Evolutionary conservation across 2,113 vertebrate genomes (phyloP).

Genomic region (Ploceus nigricollis): DNA sequence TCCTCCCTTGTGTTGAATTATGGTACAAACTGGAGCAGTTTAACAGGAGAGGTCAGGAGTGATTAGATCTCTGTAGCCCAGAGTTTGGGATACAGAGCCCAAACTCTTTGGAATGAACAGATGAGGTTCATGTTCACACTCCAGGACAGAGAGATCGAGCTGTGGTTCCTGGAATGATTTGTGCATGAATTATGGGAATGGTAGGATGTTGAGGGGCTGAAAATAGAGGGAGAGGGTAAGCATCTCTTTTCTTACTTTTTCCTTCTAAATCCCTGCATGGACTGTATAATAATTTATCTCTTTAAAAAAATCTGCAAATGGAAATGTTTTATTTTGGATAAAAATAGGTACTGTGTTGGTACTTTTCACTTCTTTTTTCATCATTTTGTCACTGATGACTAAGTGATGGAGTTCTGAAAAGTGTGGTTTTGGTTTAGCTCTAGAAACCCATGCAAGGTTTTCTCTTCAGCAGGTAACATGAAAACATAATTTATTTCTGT

Average conservation of each 20-base stretch:
- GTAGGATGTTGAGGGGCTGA: background rate
- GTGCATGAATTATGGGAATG: background rate
- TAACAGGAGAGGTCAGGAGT: background rate
- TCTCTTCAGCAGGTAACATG: background rate
- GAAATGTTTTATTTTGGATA: slow-evolving; percentile 6
- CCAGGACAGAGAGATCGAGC: background rate
- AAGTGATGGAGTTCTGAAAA: background rate
- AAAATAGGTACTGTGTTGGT: background rate
- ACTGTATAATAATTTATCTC: background rate
- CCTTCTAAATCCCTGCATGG: background rate
- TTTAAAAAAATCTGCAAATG: background rate
- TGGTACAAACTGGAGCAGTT: background rate
- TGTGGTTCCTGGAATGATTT: background rate
- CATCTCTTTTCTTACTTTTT: background rate
- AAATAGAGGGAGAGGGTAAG: background rate
- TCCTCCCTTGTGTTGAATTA: background rate
- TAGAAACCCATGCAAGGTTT: background rate
- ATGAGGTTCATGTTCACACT: background rate
- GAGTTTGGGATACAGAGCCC: background rate
- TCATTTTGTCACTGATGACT: slow-evolving; percentile 14
- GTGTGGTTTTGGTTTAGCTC: background rate
- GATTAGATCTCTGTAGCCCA: background rate
- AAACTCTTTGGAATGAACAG: background rate
- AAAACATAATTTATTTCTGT: background rate
- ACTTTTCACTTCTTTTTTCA: slow-evolving; percentile 11